These are phyloP conservation scores for Cygnus atratus DNA, from an alignment of 2,113 vertebrate species.

Conservation along the genomic window DNA sequence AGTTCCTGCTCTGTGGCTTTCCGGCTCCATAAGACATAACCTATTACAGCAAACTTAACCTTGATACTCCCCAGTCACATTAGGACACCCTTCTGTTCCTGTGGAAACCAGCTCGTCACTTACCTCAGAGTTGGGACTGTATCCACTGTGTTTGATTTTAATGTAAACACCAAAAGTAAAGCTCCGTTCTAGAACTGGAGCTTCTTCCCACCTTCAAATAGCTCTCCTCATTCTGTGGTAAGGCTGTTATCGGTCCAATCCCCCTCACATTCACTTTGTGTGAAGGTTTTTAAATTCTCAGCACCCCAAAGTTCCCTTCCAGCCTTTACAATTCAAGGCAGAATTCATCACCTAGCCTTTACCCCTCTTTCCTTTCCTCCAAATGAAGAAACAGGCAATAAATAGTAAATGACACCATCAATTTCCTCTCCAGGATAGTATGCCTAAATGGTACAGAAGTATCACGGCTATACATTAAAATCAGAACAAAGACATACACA, in stretches of 20 bases:
- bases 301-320: neutral
- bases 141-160: neutral
- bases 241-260: neutral
- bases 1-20: neutral
- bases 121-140: neutral
- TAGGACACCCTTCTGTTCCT: neutral
- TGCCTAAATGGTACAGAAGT: neutral
- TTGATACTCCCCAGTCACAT: neutral
- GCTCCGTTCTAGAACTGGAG: neutral
- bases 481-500: conserved; percentile 83
- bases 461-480: conserved; percentile 44
- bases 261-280: neutral
- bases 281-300: neutral
- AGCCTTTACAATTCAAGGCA: neutral
- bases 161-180: neutral
- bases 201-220: neutral
- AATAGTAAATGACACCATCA: neutral
- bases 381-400: too few relatives aligned
- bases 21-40: neutral
- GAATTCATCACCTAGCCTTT: neutral
- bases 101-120: neutral
- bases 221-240: neutral
- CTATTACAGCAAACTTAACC: neutral
- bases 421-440: neutral
- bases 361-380: too few relatives aligned